Evolutionary conservation across 2,113 vertebrate species (phyloP), one percentile per base, ranked within the genome.

Genomic region (Corythornis cristatus): DNA sequence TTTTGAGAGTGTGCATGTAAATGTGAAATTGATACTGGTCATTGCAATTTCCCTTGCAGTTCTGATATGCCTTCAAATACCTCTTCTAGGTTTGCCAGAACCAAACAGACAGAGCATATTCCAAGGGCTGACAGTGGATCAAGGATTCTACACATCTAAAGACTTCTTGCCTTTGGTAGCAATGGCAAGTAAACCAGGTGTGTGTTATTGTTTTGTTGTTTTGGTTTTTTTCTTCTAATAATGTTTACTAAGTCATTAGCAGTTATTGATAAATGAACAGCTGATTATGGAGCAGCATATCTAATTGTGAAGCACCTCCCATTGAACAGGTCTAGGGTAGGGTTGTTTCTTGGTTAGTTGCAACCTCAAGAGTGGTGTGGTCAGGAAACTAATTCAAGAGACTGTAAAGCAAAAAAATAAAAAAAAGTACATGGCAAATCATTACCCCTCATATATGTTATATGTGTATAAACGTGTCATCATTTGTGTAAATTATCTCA

Each of bases 121-220:
- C 90, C 83, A 98, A 89, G 98, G 96, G 87, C 94, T 99, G 87
- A 98, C 92, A 23, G 95, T 94, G 75, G 97, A 98, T 75, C 98
- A 99, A 85, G 99, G 99, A 23, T 99, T 99, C 96, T 99, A 98
- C 85, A 99, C 98, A 25, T 99, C 98, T 50, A 99, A 99, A 97
- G 98, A 99, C 92, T 99, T 99, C 74, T 93, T 99, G 79, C 98
- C 99, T 43, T 96, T 99, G 87, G 98, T 99, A 86, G 98, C 99
- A 58, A 98, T 98, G 97, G 98, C 98, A 91, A 99, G 98, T 96
- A 99, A 99, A 97, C 95, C 95, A 98, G 99, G 99, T 99, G 86
- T 58, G 95, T 75, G 29, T 21, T 14, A 45, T 7, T 40, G 50
- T 2, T 51, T 51, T 45, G 45, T 45, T 45, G 37, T 45, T 45